Percentiles rank a stretch among this genome's conserved stretches.
Evolutionary conservation across 2,113 vertebrate species (phyloP).

Genomic region (Eulacestoma nigropectus): DNA sequence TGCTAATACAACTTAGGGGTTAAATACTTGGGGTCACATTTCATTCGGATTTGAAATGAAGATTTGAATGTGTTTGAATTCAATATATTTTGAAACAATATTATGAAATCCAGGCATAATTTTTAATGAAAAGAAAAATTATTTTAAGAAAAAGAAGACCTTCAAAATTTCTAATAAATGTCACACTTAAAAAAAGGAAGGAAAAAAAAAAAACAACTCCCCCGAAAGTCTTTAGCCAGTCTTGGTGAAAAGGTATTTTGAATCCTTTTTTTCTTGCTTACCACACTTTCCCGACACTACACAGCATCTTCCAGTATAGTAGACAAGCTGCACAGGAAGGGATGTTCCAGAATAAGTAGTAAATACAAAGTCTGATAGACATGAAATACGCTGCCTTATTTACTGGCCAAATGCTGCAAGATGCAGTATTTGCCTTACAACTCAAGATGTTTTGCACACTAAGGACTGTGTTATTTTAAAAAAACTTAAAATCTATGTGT

Average conservation of each 20-base stretch:
- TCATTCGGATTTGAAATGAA: not conserved
- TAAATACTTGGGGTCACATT: not conserved
- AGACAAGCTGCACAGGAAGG: not conserved
- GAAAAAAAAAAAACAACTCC: accelerated
- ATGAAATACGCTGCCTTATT: not conserved
- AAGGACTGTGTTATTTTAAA: not conserved
- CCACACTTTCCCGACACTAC: accelerated
- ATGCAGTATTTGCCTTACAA: not conserved
- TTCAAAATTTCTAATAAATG: not conserved
- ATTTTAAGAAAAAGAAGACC: not conserved
- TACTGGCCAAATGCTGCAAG: not conserved
- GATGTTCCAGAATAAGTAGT: not conserved
- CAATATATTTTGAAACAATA: not conserved
- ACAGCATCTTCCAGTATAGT: not conserved
- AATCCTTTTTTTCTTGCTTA: not conserved
- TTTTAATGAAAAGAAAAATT: not conserved
- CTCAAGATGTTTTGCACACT: not conserved
- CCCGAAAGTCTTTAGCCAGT: not conserved
- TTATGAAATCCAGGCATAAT: not conserved
- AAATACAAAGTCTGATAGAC: not conserved
- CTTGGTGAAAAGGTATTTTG: not conserved
- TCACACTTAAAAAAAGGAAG: not conserved
- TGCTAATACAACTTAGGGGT: not conserved
- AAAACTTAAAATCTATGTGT: not conserved
- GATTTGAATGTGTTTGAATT: not conserved